A percentile compares a stretch with the other conserved stretches of the same genome.
These are phyloP conservation scores for Mandrillus leucophaeus DNA, from an alignment of 2,113 vertebrate species.

Conservation along the genomic window DNA sequence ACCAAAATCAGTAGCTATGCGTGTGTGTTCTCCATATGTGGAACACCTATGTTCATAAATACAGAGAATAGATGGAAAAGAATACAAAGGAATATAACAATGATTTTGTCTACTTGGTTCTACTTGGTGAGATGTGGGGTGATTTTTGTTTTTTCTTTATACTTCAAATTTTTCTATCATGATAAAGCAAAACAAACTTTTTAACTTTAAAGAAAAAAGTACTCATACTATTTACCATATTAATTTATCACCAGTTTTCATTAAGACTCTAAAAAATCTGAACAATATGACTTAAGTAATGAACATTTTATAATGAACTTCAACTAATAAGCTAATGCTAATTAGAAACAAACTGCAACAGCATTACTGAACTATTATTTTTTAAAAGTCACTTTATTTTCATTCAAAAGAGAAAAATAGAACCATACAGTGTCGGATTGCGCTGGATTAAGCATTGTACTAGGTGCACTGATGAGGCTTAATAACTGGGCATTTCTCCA, in stretches of 20 bases:
- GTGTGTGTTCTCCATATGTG: not conserved
- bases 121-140: not conserved
- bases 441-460: slow-evolving; percentile 98
- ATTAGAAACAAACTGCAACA: not conserved
- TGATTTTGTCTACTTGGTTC: not conserved
- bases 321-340: not conserved
- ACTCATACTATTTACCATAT: not conserved
- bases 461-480: slow-evolving; percentile 97
- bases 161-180: slow-evolving; percentile 7
- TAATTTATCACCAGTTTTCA: not conserved
- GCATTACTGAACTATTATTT: not conserved
- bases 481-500: slow-evolving; percentile 99
- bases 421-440: slow-evolving; percentile 95
- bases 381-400: not conserved
- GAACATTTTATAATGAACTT: slow-evolving; percentile 38
- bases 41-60: not conserved
- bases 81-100: not conserved
- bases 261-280: slow-evolving; percentile 3
- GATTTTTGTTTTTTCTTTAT: not conserved
- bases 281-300: not conserved
- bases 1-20: not conserved
- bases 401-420: not conserved
- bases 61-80: not conserved
- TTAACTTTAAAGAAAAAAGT: slow-evolving; percentile 30
- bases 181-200: slow-evolving; percentile 1